phyloP scores from a whole-genome alignment of 1,140 invertebrate genomes.

The Elymnias hypermnestra region DNA sequence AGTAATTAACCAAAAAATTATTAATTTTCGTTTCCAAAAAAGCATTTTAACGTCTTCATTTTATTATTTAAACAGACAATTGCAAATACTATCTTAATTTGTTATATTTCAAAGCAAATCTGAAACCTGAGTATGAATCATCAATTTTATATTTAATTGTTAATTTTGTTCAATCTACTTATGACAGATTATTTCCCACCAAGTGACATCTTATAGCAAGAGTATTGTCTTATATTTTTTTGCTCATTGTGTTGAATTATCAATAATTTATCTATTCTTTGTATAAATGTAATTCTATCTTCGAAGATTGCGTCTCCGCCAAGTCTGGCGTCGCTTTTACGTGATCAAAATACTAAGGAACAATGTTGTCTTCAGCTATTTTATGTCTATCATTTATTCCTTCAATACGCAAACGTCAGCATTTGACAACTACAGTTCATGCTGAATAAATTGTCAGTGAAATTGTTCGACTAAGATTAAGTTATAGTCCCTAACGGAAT shows the following conservation, averaged over 20 bases:
- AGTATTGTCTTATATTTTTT: constrained; percentile 50
- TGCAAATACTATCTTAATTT: too few relatives aligned
- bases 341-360: constrained; percentile 64
- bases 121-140: too few relatives aligned
- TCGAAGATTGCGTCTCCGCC: constrained; percentile 64
- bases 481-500: constrained; percentile 55
- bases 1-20: too few relatives aligned
- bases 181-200: too few relatives aligned
- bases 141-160: too few relatives aligned
- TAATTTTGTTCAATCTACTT: too few relatives aligned
- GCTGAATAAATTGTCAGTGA: constrained; percentile 66
- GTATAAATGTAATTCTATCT: constrained; percentile 71
- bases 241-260: constrained; percentile 63
- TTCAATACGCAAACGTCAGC: constrained; percentile 67
- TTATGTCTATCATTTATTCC: constrained; percentile 71
- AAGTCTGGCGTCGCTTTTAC: constrained; percentile 50
- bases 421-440: constrained; percentile 72
- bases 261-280: constrained; percentile 61
- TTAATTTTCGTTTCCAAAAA: too few relatives aligned
- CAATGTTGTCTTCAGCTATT: constrained; percentile 53
- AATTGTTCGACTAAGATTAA: constrained; percentile 64
- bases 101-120: too few relatives aligned
- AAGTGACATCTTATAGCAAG: too few relatives aligned
- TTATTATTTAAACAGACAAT: too few relatives aligned
- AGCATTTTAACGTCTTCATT: too few relatives aligned